Percentiles rank a stretch among this genome's conserved stretches.
These are phyloP conservation scores for Sebastes fasciatus DNA, from an alignment of 2,113 vertebrate species.

Conservation along the genomic window DNA sequence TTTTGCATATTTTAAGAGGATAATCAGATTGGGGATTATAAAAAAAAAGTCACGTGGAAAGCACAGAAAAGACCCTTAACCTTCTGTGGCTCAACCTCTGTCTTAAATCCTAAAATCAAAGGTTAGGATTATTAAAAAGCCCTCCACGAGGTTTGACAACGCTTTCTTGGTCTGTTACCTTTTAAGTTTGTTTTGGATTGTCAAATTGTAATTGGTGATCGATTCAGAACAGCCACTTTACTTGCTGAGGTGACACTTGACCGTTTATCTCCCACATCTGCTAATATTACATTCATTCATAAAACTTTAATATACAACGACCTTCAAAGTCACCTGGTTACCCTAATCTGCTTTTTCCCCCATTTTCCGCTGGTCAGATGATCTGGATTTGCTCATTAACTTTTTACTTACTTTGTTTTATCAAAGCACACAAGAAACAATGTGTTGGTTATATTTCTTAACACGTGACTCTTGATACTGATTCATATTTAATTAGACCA, in stretches of 20 bases:
- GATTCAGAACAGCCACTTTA: neutral
- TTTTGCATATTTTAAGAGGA: conserved; percentile 14
- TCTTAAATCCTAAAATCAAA: conserved; percentile 10
- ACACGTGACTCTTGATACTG: neutral
- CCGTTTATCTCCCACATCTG: neutral
- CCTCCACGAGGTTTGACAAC: conserved; percentile 22
- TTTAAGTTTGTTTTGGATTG: neutral
- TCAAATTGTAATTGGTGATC: neutral
- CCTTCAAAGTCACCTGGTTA: conserved; percentile 15
- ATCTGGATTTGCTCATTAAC: conserved; percentile 30
- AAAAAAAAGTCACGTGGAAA: conserved; percentile 26
- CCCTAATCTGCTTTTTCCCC: neutral
- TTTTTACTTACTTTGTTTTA: conserved; percentile 18
- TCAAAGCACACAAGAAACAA: neutral
- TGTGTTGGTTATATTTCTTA: neutral
- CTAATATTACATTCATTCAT: neutral
- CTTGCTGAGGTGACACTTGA: neutral
- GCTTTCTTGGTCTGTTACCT: neutral
- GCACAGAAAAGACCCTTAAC: neutral
- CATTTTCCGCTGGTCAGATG: conserved; percentile 9
- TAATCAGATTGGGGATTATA: conserved; percentile 17
- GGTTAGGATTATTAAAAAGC: conserved; percentile 21
- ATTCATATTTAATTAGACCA: conserved; percentile 9
- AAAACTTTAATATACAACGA: neutral
- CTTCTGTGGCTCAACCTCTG: neutral